Conservation (phyloP, 2,113 vertebrate genomes). For the Hippolais icterina region DNA sequence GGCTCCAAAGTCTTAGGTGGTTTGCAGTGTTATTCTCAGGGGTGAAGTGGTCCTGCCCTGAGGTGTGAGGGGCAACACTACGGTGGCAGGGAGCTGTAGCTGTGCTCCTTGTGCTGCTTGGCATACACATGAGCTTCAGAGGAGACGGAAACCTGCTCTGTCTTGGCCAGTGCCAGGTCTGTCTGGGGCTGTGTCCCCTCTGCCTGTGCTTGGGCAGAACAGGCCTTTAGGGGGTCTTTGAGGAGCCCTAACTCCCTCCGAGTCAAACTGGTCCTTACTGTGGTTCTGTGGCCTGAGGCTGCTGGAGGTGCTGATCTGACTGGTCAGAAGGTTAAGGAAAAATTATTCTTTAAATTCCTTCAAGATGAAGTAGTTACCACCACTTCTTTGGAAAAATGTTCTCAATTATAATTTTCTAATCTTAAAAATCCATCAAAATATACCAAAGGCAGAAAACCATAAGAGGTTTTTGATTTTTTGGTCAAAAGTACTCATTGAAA, state of each 20-base stretch:
- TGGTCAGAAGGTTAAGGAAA: accelerated
- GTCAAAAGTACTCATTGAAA: not conserved
- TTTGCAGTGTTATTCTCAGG: not conserved
- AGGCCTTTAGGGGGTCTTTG: not conserved
- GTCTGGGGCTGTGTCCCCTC: not conserved
- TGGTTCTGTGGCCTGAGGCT: not conserved
- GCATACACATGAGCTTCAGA: accelerated
- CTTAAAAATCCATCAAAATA: not conserved
- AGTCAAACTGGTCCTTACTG: not conserved
- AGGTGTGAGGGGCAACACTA: not conserved
- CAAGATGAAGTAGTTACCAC: not conserved
- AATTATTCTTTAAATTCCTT: not conserved
- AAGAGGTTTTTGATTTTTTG: not conserved
- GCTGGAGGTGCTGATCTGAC: not conserved
- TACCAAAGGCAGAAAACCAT: not conserved
- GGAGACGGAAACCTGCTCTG: not conserved
- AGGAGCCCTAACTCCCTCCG: not conserved
- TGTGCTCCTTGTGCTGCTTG: not conserved
- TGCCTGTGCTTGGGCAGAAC: not conserved
- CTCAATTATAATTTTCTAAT: not conserved
- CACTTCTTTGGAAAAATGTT: not conserved
- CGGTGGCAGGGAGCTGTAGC: accelerated
- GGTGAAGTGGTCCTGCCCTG: not conserved
- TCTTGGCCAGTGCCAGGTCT: not conserved
- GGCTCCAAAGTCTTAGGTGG: not conserved